phyloP scores from a whole-genome alignment of 2,113 vertebrate species.

The Triplophysa rosa region DNA sequence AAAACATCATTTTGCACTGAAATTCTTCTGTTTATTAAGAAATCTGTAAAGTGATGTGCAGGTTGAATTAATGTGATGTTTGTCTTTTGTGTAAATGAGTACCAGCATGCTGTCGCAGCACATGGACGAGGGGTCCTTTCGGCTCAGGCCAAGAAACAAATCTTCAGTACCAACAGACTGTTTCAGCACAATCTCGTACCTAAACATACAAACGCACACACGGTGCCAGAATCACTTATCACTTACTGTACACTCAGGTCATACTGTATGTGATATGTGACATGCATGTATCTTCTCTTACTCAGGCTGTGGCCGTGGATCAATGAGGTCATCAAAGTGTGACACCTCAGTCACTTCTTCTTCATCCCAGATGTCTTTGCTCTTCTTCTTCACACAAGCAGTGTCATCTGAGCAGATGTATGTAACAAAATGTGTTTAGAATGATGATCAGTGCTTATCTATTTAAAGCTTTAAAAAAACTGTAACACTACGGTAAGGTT shows the following conservation, averaged over 20 bases:
- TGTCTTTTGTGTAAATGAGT: conserved; percentile 32
- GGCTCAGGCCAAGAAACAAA: conserved; percentile 84
- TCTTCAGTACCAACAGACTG: conserved; percentile 89
- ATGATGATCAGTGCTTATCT: not conserved
- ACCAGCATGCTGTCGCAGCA: conserved; percentile 93
- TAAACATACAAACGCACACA: conserved; percentile 35
- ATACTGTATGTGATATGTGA: not conserved
- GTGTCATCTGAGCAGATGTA: conserved; percentile 41
- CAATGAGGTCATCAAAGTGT: conserved; percentile 81
- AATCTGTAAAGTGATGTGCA: not conserved
- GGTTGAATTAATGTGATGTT: not conserved
- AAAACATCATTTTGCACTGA: too few relatives aligned
- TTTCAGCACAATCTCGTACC: conserved; percentile 77
- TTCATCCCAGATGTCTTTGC: conserved; percentile 83
- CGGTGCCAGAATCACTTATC: not conserved
- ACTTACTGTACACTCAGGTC: not conserved
- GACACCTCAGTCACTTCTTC: conserved; percentile 83
- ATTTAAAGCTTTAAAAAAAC: not conserved
- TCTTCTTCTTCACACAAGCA: conserved; percentile 60
- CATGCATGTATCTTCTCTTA: conserved; percentile 67
- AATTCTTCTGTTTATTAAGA: not conserved
- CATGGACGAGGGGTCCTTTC: conserved; percentile 88
- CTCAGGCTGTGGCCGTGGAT: conserved; percentile 87
- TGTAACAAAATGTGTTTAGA: not conserved
- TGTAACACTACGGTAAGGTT: too few relatives aligned